Evolutionary conservation across 2,113 vertebrate genomes (phyloP).

Genomic region (Cinclus mexicanus): DNA sequence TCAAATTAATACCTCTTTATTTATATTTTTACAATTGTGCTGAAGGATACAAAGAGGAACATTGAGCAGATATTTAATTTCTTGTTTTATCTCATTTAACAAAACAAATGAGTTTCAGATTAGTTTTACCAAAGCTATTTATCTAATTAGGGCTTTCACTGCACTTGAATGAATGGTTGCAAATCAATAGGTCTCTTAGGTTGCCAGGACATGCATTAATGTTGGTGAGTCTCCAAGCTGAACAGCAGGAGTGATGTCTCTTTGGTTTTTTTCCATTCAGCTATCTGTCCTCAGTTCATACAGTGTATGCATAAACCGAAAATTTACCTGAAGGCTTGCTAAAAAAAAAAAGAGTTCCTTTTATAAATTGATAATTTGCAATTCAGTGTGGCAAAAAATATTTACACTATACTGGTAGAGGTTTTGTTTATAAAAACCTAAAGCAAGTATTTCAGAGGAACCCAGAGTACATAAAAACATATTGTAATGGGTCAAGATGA

Average conservation of each 20-base stretch:
- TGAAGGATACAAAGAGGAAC: not conserved
- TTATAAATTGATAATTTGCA: not conserved
- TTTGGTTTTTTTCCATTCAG: not conserved
- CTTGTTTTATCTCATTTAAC: conserved; percentile 52
- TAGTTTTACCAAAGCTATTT: conserved; percentile 52
- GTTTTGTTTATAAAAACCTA: not conserved
- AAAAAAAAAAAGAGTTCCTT: not conserved
- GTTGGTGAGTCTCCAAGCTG: conserved; percentile 6
- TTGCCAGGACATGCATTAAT: conserved; percentile 34
- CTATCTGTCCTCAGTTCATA: not conserved
- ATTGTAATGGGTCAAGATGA: not conserved
- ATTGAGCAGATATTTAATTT: conserved; percentile 48
- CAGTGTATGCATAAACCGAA: not conserved
- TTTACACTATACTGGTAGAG: not conserved
- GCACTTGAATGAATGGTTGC: conserved; percentile 10
- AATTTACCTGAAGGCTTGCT: not conserved
- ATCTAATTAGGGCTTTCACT: conserved; percentile 58
- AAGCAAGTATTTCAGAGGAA: not conserved
- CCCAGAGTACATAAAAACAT: not conserved
- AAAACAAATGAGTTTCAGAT: conserved; percentile 54
- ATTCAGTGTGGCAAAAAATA: not conserved
- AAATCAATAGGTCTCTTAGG: conserved; percentile 51
- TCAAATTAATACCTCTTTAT: conserved; percentile 15
- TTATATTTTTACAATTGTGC: conserved; percentile 1
- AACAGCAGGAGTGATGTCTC: not conserved